Base-by-base conservation (phyloP, 2,888 invertebrate species). In the Geotrupes spiniger region DNA sequence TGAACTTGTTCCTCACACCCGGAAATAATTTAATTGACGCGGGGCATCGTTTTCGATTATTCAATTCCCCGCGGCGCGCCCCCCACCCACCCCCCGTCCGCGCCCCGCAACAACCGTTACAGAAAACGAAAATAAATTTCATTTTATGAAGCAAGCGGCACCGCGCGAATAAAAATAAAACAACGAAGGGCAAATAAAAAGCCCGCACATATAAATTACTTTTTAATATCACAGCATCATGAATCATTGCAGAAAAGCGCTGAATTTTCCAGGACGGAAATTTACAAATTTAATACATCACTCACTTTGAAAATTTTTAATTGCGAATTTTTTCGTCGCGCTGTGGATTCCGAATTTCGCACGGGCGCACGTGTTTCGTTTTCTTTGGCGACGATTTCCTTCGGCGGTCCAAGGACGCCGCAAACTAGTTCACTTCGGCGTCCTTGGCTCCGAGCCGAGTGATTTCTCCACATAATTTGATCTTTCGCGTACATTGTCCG, bases 161-260 rank as follows among this genome's bases (percentile, higher is more conserved):
- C n/a, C 42, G 16, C 46, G 36, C 25, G 41, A 51, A 52, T 45
- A 46, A 42, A 39, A 51, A 46, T 46, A 64, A 63, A 65, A 62
- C 64, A 63, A 63, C 63, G 62, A 53, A 62, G 49, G 65, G 63
- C 59, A 62, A 63, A 61, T 61, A 63, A 63, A 51, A 55, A 61
- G 60, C 60, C 61, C 61, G 64, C 69, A 68, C 70, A 70, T 69
- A 70, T 70, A 71, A 70, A 71, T 70, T 70, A 71, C 70, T 70
- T 71, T 71, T 71, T 71, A 71, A 71, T 71, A 72, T 70, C 69
- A 63, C 69, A 66, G 66, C 64, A 65, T 64, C 68, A 70, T 70
- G 71, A 71, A 71, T 71, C 71, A 70, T 69, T 66, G 65, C 64
- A 59, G 67, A 59, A 58, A 64, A 62, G 63, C 54, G 63, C 59